Conservation (phyloP, 2,797 vertebrate genomes). For the Rhabdophis nuchalis region DNA sequence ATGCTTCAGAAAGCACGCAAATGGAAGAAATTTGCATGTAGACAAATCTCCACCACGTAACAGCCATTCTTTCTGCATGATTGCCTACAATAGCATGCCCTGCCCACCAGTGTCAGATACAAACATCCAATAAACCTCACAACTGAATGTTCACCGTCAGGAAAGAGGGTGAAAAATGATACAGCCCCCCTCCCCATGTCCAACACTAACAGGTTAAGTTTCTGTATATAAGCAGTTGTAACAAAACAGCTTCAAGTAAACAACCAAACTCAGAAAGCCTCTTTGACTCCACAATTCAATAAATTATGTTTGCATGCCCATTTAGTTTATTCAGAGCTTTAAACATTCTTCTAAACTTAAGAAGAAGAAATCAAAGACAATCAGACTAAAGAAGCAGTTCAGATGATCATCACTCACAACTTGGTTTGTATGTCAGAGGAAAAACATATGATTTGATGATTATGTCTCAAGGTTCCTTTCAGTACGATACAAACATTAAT, state of each 20-base stretch:
- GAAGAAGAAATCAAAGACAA: neutral
- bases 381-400: neutral
- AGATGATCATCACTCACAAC: neutral
- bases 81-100: neutral
- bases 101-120: neutral
- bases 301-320: neutral
- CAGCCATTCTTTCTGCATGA: neutral
- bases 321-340: neutral
- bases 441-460: neutral
- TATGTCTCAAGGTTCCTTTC: neutral
- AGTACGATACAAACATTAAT: neutral
- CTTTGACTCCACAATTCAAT: neutral
- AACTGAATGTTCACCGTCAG: neutral
- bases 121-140: neutral
- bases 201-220: neutral
- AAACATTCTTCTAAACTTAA: neutral
- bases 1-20: neutral
- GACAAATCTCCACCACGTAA: neutral
- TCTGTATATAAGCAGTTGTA: neutral
- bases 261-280: neutral
- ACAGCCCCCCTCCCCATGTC: rapidly evolving
- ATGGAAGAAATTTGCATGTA: neutral
- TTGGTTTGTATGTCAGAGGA: neutral
- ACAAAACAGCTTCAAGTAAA: neutral
- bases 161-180: neutral